Percentiles rank a stretch among this genome's conserved stretches.
These are phyloP conservation scores for Piliocolobus tephrosceles DNA, from an alignment of 2,113 vertebrate genomes.

Conservation along the genomic window DNA sequence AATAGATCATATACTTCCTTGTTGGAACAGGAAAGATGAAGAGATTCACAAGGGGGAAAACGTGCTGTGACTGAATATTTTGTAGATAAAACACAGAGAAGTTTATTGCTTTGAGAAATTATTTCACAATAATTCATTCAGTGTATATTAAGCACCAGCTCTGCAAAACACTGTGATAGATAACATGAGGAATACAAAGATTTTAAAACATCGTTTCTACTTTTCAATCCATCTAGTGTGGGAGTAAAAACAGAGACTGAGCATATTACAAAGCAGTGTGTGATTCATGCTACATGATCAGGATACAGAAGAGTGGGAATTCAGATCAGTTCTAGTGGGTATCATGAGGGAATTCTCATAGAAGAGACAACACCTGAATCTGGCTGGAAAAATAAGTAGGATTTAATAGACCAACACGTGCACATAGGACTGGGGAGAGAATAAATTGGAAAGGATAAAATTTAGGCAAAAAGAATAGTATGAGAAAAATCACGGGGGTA, in stretches of 20 bases:
- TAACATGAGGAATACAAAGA: background rate
- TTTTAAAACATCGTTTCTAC: background rate
- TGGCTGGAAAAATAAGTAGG: background rate
- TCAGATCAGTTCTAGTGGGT: background rate
- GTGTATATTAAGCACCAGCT: background rate
- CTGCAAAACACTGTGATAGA: background rate
- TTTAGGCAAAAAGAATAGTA: background rate
- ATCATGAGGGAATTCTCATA: background rate
- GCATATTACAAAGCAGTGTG: background rate
- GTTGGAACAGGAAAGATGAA: background rate
- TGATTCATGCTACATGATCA: background rate
- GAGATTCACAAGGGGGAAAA: background rate
- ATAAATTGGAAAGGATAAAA: background rate
- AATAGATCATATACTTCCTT: constrained; percentile 18
- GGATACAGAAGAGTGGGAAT: background rate
- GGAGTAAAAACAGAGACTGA: background rate
- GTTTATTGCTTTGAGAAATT: background rate
- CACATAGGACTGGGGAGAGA: background rate
- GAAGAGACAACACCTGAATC: background rate
- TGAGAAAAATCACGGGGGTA: background rate
- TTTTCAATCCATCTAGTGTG: background rate
- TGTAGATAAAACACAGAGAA: constrained; percentile 30
- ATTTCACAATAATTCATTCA: constrained; percentile 29
- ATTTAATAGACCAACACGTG: background rate
- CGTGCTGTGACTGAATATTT: background rate